These are phyloP conservation scores for Nicator chloris DNA, from an alignment of 2,113 vertebrate genomes.

Conservation along the genomic window DNA sequence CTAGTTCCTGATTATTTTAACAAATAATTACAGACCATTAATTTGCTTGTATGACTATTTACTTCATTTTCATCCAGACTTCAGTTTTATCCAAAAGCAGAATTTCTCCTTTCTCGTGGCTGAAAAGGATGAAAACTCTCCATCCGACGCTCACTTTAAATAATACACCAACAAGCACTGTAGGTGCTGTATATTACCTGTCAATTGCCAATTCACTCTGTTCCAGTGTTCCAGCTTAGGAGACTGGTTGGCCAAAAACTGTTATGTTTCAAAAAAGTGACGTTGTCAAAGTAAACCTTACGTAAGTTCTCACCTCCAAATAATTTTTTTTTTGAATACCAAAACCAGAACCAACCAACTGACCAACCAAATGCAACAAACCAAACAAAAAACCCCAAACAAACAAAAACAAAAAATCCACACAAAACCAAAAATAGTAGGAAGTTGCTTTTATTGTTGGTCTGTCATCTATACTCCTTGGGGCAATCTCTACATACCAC, in stretches of 20 bases:
- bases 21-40: not conserved
- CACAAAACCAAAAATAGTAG: not conserved
- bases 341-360: not conserved
- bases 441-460: not conserved
- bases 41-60: not conserved
- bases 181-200: not conserved
- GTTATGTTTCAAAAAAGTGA: not conserved
- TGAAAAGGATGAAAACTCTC: not conserved
- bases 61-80: not conserved
- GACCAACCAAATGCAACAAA: not conserved
- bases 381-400: not conserved
- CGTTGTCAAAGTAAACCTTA: not conserved
- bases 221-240: not conserved
- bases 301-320: not conserved
- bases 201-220: not conserved
- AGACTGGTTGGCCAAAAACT: not conserved
- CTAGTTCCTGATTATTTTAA: not conserved
- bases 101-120: not conserved
- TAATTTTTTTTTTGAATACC: not conserved
- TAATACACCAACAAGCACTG: not conserved
- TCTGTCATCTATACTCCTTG: too few relatives aligned
- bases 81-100: not conserved
- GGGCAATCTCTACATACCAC: not conserved
- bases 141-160: rapidly evolving
- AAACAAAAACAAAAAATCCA: not conserved